These are phyloP conservation scores for Xestia sexstrigata DNA, from an alignment of 2,888 invertebrate species.

Conservation along the genomic window DNA sequence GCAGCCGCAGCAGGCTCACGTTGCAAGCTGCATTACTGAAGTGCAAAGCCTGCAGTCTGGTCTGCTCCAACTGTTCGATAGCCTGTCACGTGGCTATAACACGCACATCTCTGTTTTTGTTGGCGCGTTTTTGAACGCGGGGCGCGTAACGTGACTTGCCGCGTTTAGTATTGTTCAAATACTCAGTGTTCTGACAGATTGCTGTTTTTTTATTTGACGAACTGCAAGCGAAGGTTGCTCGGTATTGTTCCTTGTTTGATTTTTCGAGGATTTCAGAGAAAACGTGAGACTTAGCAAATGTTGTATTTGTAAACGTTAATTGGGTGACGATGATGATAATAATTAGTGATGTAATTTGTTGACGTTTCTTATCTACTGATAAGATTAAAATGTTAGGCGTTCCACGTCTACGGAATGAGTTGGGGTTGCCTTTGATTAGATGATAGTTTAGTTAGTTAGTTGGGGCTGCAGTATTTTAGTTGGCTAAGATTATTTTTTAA, in stretches of 20 bases:
- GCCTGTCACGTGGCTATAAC: conserved; percentile 69
- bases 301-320: conserved; percentile 21
- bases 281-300: background rate
- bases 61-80: conserved; percentile 4
- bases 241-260: conserved; percentile 5
- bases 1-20: conserved; percentile 26
- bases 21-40: conserved; percentile 33
- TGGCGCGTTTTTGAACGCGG: conserved; percentile 73
- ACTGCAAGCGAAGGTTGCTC: conserved; percentile 18
- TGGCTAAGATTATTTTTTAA: background rate
- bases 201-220: conserved; percentile 33
- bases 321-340: conserved; percentile 11
- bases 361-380: conserved; percentile 38
- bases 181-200: conserved; percentile 38
- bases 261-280: conserved; percentile 1
- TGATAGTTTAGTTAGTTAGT: no score
- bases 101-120: conserved; percentile 74
- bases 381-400: conserved; percentile 15
- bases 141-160: conserved; percentile 74
- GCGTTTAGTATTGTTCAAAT: conserved; percentile 50
- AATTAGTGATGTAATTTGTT: conserved; percentile 31
- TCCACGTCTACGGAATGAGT: conserved; percentile 20
- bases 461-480: background rate
- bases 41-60: conserved; percentile 38
- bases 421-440: conserved; percentile 21